Percentiles rank a stretch among this genome's conserved stretches.
These are phyloP conservation scores for Belgica antarctica DNA, from an alignment of 2,888 invertebrate species.

Conservation along the genomic window DNA sequence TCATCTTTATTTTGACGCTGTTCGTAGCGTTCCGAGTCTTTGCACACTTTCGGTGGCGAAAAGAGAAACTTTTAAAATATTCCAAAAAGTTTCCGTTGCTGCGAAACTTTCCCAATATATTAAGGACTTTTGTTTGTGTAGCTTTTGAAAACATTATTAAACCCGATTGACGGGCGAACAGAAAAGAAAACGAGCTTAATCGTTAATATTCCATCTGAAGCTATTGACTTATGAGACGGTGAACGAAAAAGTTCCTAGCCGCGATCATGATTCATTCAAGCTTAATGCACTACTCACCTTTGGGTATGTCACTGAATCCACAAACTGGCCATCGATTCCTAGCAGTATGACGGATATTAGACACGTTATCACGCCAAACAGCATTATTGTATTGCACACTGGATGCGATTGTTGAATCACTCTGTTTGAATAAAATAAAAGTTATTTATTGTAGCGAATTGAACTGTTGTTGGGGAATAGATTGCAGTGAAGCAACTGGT, in stretches of 20 bases:
- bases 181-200: not conserved
- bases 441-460: no score
- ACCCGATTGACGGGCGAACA: not conserved
- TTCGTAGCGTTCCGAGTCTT: not conserved
- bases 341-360: constrained; percentile 86
- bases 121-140: constrained; percentile 15
- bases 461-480: no score
- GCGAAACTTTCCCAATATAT: constrained; percentile 12
- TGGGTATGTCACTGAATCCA: constrained; percentile 70
- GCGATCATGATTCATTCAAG: not conserved
- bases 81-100: not conserved
- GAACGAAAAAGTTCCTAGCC: not conserved
- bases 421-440: constrained; percentile 62
- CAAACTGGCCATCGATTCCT: constrained; percentile 81
- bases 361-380: constrained; percentile 90
- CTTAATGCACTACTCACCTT: constrained; percentile 50
- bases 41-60: not conserved
- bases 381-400: constrained; percentile 94
- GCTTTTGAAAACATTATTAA: not conserved
- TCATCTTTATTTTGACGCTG: not conserved
- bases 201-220: constrained; percentile 21
- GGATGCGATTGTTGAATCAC: constrained; percentile 97
- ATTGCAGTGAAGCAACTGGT: no score
- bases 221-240: not conserved
- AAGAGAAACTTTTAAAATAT: not conserved